These are phyloP conservation scores for Cryptotermes secundus DNA, from an alignment of 1,140 invertebrate species.

Conservation along the genomic window DNA sequence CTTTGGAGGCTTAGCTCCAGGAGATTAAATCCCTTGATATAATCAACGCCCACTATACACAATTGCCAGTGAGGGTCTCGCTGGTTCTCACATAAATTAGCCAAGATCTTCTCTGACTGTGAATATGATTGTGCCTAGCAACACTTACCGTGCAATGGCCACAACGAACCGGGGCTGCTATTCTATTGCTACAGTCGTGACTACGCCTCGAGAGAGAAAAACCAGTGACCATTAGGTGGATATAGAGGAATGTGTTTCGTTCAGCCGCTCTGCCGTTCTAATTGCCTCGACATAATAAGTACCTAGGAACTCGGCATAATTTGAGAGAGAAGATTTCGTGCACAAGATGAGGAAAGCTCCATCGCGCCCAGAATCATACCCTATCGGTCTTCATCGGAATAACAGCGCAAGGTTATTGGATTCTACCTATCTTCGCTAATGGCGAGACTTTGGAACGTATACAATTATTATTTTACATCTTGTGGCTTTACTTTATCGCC, in stretches of 20 bases:
- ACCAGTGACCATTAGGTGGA: conserved; percentile 10
- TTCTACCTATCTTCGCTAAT: background rate
- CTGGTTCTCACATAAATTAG: conserved; percentile 17
- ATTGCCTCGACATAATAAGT: conserved; percentile 19
- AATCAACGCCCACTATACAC: background rate
- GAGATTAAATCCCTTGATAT: background rate
- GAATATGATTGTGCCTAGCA: background rate
- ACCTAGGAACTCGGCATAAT: conserved; percentile 10
- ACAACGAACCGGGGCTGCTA: background rate
- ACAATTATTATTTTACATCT: background rate
- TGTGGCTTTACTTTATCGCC: background rate
- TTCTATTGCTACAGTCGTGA: conserved; percentile 10
- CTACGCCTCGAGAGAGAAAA: conserved; percentile 5
- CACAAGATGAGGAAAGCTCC: background rate
- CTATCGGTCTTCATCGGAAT: background rate
- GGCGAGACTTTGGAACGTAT: background rate
- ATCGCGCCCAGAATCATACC: background rate
- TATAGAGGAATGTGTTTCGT: background rate
- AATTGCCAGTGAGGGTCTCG: background rate
- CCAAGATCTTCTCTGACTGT: background rate
- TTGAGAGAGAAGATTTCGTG: conserved; percentile 6
- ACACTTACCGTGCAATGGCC: background rate
- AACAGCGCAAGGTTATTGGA: background rate
- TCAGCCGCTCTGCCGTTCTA: background rate
- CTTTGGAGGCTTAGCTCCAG: too few species aligned